Evolutionary conservation across 2,797 vertebrate species (phyloP).

Genomic region (Acanthurus tractus): DNA sequence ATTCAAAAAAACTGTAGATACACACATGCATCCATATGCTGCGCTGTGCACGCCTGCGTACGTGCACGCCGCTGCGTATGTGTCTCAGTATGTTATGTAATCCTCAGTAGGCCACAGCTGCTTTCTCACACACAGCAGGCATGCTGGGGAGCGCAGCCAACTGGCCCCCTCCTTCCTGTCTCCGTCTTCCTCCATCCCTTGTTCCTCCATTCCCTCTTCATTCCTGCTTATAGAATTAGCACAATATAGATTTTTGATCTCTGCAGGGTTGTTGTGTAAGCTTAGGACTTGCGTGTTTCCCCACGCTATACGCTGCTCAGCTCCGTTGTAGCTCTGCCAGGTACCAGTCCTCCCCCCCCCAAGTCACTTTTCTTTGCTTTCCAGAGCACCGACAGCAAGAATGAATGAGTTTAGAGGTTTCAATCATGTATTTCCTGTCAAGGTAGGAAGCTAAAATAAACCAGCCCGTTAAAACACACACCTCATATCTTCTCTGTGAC

Average conservation of each 20-base stretch:
- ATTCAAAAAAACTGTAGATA: not conserved
- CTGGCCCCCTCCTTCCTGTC: slow-evolving; percentile 55
- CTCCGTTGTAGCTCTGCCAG: slow-evolving; percentile 24
- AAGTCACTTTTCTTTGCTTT: slow-evolving; percentile 12
- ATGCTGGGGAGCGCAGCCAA: slow-evolving; percentile 63
- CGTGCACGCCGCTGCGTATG: slow-evolving; percentile 28
- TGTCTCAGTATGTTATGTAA: slow-evolving; percentile 81
- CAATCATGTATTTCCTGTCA: not conserved
- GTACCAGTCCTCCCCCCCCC: not conserved
- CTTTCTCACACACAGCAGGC: slow-evolving; percentile 76
- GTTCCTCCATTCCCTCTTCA: slow-evolving; percentile 17
- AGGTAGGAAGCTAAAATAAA: not conserved
- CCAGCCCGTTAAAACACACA: slow-evolving; percentile 1
- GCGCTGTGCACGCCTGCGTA: not conserved
- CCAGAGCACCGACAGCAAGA: not conserved
- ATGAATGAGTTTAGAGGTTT: not conserved
- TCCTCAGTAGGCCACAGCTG: slow-evolving; percentile 82
- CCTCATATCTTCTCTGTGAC: slow-evolving; percentile 43
- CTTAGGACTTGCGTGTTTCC: slow-evolving; percentile 12
- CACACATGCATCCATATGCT: slow-evolving; percentile 23
- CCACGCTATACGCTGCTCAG: not conserved
- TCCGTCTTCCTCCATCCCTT: slow-evolving; percentile 42
- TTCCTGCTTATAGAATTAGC: slow-evolving; percentile 64
- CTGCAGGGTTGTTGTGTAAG: slow-evolving; percentile 58
- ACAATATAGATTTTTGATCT: slow-evolving; percentile 70